Evolutionary conservation across 92 coral and sea anemone species (phyloP), one percentile per base, ranked within the genome.

Genomic region (Porites divaricata): DNA sequence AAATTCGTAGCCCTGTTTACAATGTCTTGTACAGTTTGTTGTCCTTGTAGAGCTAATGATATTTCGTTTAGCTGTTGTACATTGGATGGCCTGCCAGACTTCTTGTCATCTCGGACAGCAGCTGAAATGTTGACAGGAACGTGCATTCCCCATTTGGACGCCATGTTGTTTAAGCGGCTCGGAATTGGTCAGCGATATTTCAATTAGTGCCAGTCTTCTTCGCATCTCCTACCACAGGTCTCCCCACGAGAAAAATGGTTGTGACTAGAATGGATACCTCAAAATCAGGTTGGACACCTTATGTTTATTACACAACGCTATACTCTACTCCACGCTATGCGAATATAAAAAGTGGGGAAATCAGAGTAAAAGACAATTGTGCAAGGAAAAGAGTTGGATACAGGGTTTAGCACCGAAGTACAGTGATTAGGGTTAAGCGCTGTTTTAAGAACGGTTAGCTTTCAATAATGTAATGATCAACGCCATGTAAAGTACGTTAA

Each of bases 1-100:
- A 91, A 70, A 21, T 79, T 80, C 2, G 81, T 73, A 16, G 94
- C 91, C 74, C 69, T 91, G 66, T 64, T 86, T 13, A 91, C 91
- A 50, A 87, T 88, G 8, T 87, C 94, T 20, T 91, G 91, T 13
- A 91, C 94, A 24, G 89, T 84, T 79, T 89, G 82, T 48, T 87
- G 91, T 2, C 94, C 94, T 68, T 91, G 94, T 59, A 88, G 49
- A 8, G 91, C 75, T 20, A 91, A 66, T 51, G 91, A 74, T 57
- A 91, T 84, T 68, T 87, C 91, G 82, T 87, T 91, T 69, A 87
- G 65, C 35, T 75, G 86, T 17, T 87, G 88, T 9, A 71, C 23
- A 71, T 48, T 88, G 45, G 73, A 64, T 51, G 66, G 74, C 21
- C 53, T 62, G 24, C 53, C 15, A 20, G 65, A 24, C 79, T 81